phyloP scores from a whole-genome alignment of 2,888 invertebrate species.

The Steromphala cineraria region DNA sequence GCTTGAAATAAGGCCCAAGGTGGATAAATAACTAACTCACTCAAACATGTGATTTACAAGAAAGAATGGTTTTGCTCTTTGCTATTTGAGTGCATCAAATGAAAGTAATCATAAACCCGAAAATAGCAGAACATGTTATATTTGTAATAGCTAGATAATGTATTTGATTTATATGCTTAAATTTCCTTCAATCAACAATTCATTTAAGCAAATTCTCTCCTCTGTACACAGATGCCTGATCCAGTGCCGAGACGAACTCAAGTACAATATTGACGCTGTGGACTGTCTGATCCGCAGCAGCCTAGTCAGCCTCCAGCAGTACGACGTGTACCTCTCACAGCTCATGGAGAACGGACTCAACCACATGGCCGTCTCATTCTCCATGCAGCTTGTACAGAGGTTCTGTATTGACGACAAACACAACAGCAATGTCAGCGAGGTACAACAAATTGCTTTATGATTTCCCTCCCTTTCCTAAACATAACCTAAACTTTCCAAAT shows the following conservation, averaged over 20 bases:
- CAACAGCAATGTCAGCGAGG: conserved; percentile 40
- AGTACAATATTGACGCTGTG: conserved; percentile 93
- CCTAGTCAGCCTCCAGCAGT: conserved; percentile 85
- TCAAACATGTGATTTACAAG: too few relatives aligned
- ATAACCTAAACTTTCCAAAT: not conserved
- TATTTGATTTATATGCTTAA: too few relatives aligned
- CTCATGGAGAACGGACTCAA: conserved; percentile 89
- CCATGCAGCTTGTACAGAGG: conserved; percentile 90
- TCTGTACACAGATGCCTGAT: conserved; percentile 79
- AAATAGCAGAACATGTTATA: too few relatives aligned
- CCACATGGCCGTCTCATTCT: conserved; percentile 88
- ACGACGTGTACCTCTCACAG: conserved; percentile 68
- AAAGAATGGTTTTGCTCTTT: too few relatives aligned
- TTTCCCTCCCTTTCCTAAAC: not conserved
- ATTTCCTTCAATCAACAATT: too few relatives aligned
- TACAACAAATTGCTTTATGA: not conserved
- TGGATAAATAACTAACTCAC: too few relatives aligned
- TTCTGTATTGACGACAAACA: conserved; percentile 87
- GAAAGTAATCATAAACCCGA: too few relatives aligned
- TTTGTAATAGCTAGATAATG: too few relatives aligned
- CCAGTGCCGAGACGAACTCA: conserved; percentile 91
- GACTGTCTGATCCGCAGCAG: conserved; percentile 90
- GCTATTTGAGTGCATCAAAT: too few relatives aligned
- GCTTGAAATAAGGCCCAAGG: too few relatives aligned
- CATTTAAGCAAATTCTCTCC: too few relatives aligned